These are phyloP conservation scores for Corythoichthys haematopterus DNA, from an alignment of 2,113 vertebrate genomes.

Conservation along the genomic window DNA sequence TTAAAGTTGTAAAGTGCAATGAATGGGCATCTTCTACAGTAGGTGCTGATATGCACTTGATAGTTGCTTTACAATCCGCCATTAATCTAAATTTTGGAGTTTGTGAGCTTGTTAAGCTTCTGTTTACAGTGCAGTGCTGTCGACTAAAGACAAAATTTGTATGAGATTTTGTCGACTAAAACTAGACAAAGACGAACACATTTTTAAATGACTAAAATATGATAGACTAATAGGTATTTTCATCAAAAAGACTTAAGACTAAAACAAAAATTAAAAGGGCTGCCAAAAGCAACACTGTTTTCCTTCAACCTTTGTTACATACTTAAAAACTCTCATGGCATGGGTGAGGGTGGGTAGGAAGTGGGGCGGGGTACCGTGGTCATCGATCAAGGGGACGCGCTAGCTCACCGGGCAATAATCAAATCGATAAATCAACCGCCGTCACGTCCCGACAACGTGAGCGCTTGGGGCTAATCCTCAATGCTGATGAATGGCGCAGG, in stretches of 20 bases:
- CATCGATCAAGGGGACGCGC: slow-evolving; percentile 56
- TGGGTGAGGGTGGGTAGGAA: background rate
- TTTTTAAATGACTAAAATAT: too few relatives aligned
- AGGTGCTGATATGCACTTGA: background rate
- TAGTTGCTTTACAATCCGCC: too few relatives aligned
- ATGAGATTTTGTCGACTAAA: too few relatives aligned
- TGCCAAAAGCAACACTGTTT: slow-evolving; percentile 16
- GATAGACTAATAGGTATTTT: too few relatives aligned
- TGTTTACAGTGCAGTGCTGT: too few relatives aligned
- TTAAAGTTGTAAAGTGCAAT: background rate
- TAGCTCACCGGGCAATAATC: slow-evolving; percentile 62
- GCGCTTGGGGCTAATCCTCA: slow-evolving; percentile 38
- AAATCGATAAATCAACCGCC: slow-evolving; percentile 64
- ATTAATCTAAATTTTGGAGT: too few relatives aligned
- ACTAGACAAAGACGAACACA: too few relatives aligned
- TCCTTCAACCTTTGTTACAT: slow-evolving; percentile 57
- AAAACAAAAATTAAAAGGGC: too few relatives aligned
- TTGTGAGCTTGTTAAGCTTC: too few relatives aligned
- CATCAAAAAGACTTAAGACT: too few relatives aligned
- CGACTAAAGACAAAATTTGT: too few relatives aligned
- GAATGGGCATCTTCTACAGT: background rate
- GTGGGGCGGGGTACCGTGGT: slow-evolving; percentile 52
- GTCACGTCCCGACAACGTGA: slow-evolving; percentile 22
- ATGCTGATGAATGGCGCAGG: slow-evolving; percentile 37
- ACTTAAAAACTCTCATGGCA: slow-evolving; percentile 35